A percentile compares a stretch with the other conserved stretches of the same genome.
Conservation (phyloP, 2,113 vertebrate species). For the Eulemur macaco region DNA sequence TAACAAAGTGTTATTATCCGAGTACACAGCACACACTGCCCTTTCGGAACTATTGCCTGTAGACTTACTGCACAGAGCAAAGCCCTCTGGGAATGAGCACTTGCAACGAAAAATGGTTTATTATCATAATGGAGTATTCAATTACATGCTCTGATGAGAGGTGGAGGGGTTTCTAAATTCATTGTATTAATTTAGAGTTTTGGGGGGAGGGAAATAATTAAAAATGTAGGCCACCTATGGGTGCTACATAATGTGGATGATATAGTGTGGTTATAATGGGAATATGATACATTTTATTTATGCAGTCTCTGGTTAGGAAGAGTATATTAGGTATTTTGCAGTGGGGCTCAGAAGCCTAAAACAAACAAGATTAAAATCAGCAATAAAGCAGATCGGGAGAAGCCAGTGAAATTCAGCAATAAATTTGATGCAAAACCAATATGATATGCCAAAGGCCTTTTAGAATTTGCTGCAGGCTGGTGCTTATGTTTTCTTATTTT, state of each 20-base stretch:
- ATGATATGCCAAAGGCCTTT: constrained; percentile 53
- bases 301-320: constrained; percentile 55
- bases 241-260: constrained; percentile 58
- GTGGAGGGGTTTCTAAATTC: constrained; percentile 68
- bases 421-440: constrained; percentile 66
- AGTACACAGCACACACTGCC: neutral
- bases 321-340: constrained; percentile 66
- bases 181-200: constrained; percentile 76
- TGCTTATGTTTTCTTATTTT: constrained; percentile 15
- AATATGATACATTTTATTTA: constrained; percentile 66
- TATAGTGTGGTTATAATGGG: constrained; percentile 42
- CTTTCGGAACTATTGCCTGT: neutral
- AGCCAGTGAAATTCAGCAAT: constrained; percentile 61
- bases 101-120: constrained; percentile 55
- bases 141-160: constrained; percentile 66
- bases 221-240: constrained; percentile 74
- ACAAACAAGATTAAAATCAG: constrained; percentile 79
- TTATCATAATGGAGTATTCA: constrained; percentile 70
- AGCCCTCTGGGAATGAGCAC: constrained; percentile 63
- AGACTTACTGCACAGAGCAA: constrained; percentile 9
- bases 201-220: constrained; percentile 58
- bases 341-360: constrained; percentile 62
- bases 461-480: constrained; percentile 25
- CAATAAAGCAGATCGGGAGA: constrained; percentile 74
- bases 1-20: constrained; percentile 26